phyloP scores from a whole-genome alignment of 2,888 invertebrate species.

The Scotopteryx bipunctaria region DNA sequence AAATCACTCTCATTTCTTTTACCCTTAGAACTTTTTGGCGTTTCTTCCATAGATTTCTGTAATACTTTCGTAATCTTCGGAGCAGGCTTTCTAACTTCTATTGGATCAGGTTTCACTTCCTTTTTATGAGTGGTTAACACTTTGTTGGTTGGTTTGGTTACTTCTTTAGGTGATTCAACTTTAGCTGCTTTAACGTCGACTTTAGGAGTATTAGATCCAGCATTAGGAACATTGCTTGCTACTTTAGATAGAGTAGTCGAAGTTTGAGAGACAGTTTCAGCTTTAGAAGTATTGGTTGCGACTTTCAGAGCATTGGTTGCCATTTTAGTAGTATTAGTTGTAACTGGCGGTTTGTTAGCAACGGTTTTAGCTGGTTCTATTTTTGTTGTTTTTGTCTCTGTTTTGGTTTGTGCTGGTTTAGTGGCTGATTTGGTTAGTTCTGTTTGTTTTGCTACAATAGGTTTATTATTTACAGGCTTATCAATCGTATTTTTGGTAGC shows the following conservation, averaged over 20 bases:
- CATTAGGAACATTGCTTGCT: not conserved
- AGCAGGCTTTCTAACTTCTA: conserved; percentile 1
- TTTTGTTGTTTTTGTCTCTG: conserved; percentile 2
- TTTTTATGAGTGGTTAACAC: conserved; percentile 1
- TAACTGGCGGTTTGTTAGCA: not conserved
- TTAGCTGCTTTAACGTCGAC: not conserved
- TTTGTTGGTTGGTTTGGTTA: conserved; percentile 11
- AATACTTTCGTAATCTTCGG: conserved; percentile 1
- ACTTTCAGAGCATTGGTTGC: not conserved
- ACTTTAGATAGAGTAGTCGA: not conserved
- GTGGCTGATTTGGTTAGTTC: conserved; percentile 4
- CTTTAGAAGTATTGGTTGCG: not conserved
- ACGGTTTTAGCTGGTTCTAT: conserved; percentile 1
- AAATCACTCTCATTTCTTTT: conserved; percentile 44
- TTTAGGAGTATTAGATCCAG: not conserved
- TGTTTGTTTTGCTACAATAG: not conserved
- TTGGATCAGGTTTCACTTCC: conserved; percentile 2
- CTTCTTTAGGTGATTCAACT: conserved; percentile 6
- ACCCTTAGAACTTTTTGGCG: not conserved
- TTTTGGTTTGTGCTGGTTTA: conserved; percentile 3
- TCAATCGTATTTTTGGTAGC: conserved; percentile 2
- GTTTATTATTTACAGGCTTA: not conserved
- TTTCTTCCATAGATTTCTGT: not conserved
- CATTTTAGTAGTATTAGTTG: conserved; percentile 6
- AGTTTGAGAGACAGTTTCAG: not conserved